Evolutionary conservation across 2,888 invertebrate genomes (phyloP), one percentile per base, ranked within the genome.

Genomic region (Noctua fimbriata): DNA sequence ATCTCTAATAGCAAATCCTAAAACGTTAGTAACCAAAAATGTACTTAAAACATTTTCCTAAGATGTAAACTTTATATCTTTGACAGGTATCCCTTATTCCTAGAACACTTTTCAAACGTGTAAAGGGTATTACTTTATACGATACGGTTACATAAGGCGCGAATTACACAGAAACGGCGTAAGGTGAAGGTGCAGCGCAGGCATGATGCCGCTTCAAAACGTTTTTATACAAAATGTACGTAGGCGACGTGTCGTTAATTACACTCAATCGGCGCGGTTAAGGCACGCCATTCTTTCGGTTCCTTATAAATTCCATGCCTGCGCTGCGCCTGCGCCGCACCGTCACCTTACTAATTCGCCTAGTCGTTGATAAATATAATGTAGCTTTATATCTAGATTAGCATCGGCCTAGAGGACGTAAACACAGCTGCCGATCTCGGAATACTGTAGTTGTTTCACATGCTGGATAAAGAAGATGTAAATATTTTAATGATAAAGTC

Each of bases 91-190:
- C 28, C 21, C n/a, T 24, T 74, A 55, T 73, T 82, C 69, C 12
- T 6, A 73, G 75, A 82, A 82, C 18, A 16, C 47, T 69, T 81
- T 47, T 69, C 36, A 28, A 52, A 69, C 52, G 36, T 41, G 36
- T 58, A 60, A 72, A 69, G 28, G n/a, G 21, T 47, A 73, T 28
- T 60, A 63, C 24, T 55, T 63, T 58, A 58, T 55, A 73, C 16
- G 60, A 73, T 63, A 80, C 52, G 60, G 52, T 69, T 32, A 73
- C 52, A 69, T 78, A 80, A 72, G n/a, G n/a, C n/a, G n/a, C n/a
- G n/a, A n/a, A n/a, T n/a, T n/a, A n/a, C n/a, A n/a, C n/a, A n/a
- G n/a, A n/a, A n/a, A n/a, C n/a, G n/a, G n/a, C n/a, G n/a, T n/a
- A n/a, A n/a, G n/a, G n/a, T n/a, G n/a, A n/a, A n/a, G n/a, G n/a